Evolutionary conservation across 1,140 invertebrate genomes (phyloP).

Genomic region (Solenopsis invicta): DNA sequence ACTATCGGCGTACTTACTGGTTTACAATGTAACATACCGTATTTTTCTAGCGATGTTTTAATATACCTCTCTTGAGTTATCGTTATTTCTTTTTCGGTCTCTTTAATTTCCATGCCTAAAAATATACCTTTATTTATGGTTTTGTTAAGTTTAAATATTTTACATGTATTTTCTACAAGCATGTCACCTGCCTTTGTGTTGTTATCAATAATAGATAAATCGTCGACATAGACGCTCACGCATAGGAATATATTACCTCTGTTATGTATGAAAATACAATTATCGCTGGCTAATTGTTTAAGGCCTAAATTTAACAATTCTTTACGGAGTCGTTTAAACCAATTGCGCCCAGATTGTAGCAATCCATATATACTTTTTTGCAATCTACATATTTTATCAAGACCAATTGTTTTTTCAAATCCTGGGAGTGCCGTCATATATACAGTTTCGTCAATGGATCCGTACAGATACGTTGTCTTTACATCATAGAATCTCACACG

Average conservation of each 20-base stretch:
- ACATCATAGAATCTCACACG: not conserved
- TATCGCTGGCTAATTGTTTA: not conserved
- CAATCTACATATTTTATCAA: no score
- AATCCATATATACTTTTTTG: no score
- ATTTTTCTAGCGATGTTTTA: no score
- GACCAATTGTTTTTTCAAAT: no score
- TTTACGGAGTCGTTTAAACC: not conserved
- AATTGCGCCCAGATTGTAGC: no score
- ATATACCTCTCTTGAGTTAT: no score
- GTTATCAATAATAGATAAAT: not conserved
- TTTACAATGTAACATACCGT: no score
- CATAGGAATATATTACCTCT: not conserved
- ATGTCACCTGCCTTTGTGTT: not conserved
- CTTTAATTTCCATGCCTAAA: not conserved
- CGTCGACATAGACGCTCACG: not conserved
- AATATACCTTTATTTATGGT: not conserved
- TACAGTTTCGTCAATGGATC: no score
- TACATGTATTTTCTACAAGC: not conserved
- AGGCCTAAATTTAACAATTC: not conserved
- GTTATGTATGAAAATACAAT: not conserved
- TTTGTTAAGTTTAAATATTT: not conserved
- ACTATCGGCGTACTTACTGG: not conserved
- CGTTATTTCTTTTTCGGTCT: no score
- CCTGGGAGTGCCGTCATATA: no score
- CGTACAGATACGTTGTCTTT: no score